Evolutionary conservation across 2,888 invertebrate species (phyloP).

Genomic region (Apamea anceps): DNA sequence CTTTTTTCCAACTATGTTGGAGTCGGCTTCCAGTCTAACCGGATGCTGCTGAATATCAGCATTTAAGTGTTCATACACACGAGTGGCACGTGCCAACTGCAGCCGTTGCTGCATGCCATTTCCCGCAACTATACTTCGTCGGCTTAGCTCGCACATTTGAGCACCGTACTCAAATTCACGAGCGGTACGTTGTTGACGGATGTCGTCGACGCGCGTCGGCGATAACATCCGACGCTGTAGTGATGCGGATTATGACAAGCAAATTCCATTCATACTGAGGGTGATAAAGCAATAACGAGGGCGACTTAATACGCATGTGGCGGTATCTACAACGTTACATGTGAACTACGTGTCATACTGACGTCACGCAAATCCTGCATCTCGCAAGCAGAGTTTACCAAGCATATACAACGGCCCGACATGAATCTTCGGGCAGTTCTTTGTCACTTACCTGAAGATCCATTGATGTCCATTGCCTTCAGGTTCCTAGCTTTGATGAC

Average conservation of each 20-base stretch:
- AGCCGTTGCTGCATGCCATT: not conserved
- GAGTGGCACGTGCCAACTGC: not conserved
- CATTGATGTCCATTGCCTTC: constrained; percentile 98
- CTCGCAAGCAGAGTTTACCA: too few species aligned
- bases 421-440: not conserved
- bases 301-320: too few species aligned
- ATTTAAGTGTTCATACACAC: not conserved
- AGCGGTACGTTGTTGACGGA: fast-evolving
- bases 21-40: not conserved
- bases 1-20: not conserved
- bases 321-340: too few species aligned
- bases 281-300: not conserved
- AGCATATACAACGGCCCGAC: too few species aligned
- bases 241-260: not conserved
- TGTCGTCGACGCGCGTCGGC: not conserved
- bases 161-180: too few species aligned
- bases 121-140: not conserved
- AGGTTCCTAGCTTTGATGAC: constrained; percentile 97
- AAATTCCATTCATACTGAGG: not conserved
- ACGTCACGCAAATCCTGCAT: too few species aligned
- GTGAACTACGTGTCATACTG: too few species aligned
- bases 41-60: not conserved
- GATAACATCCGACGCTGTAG: not conserved
- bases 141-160: too few species aligned
- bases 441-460: constrained; percentile 94